A percentile compares a stretch with the other conserved stretches of the same genome.
These are phyloP conservation scores for Malacoraja senta DNA, from an alignment of 2,797 vertebrate genomes.

Conservation along the genomic window DNA sequence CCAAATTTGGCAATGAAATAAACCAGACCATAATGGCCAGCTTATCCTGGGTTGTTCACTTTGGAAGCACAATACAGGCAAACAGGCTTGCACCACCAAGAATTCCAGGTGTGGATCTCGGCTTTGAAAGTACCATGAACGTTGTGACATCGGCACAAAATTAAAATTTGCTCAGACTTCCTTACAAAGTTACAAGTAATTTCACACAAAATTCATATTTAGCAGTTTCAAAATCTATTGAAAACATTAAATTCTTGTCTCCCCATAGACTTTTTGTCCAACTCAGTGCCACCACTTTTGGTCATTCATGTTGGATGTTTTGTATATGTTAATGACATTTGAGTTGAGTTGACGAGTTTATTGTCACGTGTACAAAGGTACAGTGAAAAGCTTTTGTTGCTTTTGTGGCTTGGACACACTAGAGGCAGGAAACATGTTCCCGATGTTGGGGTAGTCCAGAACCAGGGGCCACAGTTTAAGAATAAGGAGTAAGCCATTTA, in stretches of 20 bases:
- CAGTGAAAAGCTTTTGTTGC: no score
- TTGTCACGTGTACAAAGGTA: no score
- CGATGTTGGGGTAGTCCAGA: no score
- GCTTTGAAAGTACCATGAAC: background rate
- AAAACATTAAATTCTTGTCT: background rate
- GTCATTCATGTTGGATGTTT: no score
- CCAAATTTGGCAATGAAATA: background rate
- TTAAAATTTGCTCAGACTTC: background rate
- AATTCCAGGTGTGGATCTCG: background rate
- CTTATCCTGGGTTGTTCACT: background rate
- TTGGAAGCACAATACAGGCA: background rate
- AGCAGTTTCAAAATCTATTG: background rate
- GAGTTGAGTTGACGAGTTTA: no score
- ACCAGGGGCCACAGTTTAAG: no score
- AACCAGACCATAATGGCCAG: background rate
- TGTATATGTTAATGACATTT: no score
- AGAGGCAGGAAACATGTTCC: no score
- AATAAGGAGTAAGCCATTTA: no score
- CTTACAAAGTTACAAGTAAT: background rate
- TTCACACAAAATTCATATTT: background rate
- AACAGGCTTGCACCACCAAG: background rate
- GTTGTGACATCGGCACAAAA: background rate
- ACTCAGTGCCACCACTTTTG: no score
- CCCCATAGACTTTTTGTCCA: background rate
- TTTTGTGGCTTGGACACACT: no score